Conservation (phyloP, 2,113 vertebrate species). For the Oryzias javanicus region DNA sequence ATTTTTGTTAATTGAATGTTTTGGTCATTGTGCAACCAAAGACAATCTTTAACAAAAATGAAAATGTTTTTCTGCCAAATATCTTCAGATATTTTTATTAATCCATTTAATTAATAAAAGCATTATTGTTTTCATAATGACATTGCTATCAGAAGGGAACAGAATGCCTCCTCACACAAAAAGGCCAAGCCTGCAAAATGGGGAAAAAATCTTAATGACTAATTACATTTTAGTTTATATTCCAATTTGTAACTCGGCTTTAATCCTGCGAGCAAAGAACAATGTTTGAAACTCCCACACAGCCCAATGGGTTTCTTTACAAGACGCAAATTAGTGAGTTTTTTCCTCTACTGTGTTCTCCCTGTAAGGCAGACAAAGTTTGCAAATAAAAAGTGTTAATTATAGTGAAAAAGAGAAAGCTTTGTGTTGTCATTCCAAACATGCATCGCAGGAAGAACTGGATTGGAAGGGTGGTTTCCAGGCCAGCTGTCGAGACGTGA, state of each 20-base stretch:
- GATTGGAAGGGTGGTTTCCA: conserved; percentile 3
- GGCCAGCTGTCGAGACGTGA: conserved; percentile 15
- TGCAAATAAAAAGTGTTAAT: conserved; percentile 1
- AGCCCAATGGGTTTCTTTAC: conserved; percentile 21
- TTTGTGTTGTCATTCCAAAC: conserved; percentile 18
- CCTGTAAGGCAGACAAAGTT: conserved; percentile 23
- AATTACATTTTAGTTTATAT: conserved; percentile 64
- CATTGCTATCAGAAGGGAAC: conserved; percentile 61
- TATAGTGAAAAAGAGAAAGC: conserved; percentile 15
- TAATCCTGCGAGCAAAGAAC: conserved; percentile 55
- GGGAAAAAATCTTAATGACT: conserved; percentile 60
- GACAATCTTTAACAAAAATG: neutral
- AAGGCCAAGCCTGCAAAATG: conserved; percentile 44
- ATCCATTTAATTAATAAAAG: conserved; percentile 49
- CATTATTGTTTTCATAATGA: conserved; percentile 36
- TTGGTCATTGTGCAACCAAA: too few species aligned
- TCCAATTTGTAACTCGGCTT: conserved; percentile 44
- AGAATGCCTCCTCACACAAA: conserved; percentile 50
- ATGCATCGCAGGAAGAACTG: conserved; percentile 13
- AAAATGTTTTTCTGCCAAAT: conserved; percentile 29
- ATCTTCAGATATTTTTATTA: conserved; percentile 37
- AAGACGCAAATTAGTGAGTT: conserved; percentile 29
- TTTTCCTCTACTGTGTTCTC: conserved; percentile 21
- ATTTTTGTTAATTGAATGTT: too few species aligned
- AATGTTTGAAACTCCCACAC: conserved; percentile 39